Conservation (phyloP, 2,888 invertebrate genomes). For the Rhingia campestris region DNA sequence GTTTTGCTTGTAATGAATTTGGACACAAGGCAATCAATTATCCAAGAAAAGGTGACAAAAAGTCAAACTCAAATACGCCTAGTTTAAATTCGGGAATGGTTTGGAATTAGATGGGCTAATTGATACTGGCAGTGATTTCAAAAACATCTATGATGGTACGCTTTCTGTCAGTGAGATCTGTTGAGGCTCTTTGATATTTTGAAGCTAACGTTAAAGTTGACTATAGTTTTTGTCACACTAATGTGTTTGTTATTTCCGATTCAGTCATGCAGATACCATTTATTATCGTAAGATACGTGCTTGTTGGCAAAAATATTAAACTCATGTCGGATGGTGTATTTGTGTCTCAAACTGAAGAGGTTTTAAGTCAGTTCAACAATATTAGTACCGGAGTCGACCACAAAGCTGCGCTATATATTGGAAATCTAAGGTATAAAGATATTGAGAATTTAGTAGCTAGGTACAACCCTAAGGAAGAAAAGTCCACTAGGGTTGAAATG, state of each 20-base stretch:
- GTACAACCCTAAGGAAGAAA: not conserved
- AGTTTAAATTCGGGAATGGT: not conserved
- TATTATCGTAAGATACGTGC: not conserved
- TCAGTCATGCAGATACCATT: not conserved
- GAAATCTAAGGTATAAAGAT: not conserved
- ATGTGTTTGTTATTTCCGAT: not conserved
- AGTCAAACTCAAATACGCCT: not conserved
- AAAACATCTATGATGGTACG: not conserved
- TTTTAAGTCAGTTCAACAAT: not conserved
- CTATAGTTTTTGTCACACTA: not conserved
- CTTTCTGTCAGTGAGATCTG: not conserved
- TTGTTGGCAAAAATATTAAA: not conserved
- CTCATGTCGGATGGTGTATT: not conserved
- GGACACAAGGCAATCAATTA: constrained; percentile 44
- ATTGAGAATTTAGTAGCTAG: not conserved
- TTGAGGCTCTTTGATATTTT: not conserved
- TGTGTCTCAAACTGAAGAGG: not conserved
- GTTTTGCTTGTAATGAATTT: constrained; percentile 46
- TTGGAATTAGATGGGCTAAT: no score
- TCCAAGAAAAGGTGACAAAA: constrained; percentile 8
- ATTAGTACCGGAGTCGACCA: not conserved
- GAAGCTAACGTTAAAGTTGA: not conserved
- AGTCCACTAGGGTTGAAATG: not conserved
- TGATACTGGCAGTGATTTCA: no score
- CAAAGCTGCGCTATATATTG: not conserved